phyloP scores from a whole-genome alignment of 2,113 vertebrate species.

The Catharus bicknelli region DNA sequence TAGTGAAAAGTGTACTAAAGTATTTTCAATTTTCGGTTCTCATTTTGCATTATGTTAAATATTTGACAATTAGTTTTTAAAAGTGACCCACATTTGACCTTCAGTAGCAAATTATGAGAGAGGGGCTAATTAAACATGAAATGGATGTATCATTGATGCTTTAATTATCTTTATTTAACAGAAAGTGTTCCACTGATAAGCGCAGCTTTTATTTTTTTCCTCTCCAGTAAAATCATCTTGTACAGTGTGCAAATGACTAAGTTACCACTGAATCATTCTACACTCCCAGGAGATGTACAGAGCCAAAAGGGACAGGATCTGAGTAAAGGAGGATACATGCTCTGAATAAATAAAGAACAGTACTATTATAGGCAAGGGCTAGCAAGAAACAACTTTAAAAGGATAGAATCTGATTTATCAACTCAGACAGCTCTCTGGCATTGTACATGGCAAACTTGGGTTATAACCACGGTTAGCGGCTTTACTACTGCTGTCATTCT shows the following conservation, averaged over 20 bases:
- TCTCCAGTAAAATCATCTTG: constrained; percentile 32
- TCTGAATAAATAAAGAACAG: constrained; percentile 60
- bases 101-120: constrained; percentile 14
- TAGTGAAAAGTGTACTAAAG: neutral
- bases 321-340: constrained; percentile 48
- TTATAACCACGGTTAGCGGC: neutral
- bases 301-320: constrained; percentile 63
- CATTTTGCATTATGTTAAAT: neutral
- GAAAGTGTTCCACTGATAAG: constrained; percentile 12
- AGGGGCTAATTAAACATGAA: constrained; percentile 56
- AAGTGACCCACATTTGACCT: constrained; percentile 21
- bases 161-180: constrained; percentile 57
- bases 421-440: neutral
- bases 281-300: constrained; percentile 41
- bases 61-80: neutral
- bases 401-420: constrained; percentile 27
- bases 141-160: neutral
- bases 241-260: constrained; percentile 2
- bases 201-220: constrained; percentile 28
- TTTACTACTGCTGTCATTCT: neutral
- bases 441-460: neutral
- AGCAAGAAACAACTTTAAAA: constrained; percentile 36
- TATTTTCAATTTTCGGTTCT: neutral
- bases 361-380: constrained; percentile 16
- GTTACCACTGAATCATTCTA: constrained; percentile 52